Percentiles rank a stretch among this genome's conserved stretches.
Conservation (phyloP, 2,888 invertebrate genomes). For the Nasonia oneida region DNA sequence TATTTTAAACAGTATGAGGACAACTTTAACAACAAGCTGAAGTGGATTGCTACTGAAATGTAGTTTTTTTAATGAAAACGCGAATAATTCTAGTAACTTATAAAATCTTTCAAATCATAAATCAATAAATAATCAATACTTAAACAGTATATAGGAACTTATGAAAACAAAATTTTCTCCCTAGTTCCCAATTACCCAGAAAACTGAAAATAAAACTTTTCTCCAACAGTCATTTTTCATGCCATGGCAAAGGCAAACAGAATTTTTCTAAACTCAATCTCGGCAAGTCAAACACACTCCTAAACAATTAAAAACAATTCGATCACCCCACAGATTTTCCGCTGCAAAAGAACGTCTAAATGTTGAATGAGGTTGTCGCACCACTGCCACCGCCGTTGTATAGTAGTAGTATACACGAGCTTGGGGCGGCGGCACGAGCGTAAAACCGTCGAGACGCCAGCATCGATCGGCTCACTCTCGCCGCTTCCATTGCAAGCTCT, state of each 20-base stretch:
- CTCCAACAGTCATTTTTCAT: not conserved
- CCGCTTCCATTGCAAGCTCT: constrained; percentile 53
- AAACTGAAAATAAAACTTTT: too few relatives aligned
- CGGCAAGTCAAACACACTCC: not conserved
- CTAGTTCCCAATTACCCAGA: too few relatives aligned
- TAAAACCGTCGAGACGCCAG: constrained; percentile 63
- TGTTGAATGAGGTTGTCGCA: constrained; percentile 11
- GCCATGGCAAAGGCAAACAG: not conserved
- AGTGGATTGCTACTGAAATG: too few relatives aligned
- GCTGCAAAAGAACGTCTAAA: not conserved
- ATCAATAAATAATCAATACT: too few relatives aligned
- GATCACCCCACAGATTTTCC: not conserved
- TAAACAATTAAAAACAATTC: not conserved
- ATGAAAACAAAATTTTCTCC: too few relatives aligned
- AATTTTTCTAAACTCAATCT: not conserved
- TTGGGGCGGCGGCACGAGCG: constrained; percentile 12
- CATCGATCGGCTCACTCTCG: constrained; percentile 70
- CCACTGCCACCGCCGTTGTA: not conserved
- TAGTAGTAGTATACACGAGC: constrained; percentile 2
- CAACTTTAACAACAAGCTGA: too few relatives aligned
- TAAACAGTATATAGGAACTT: too few relatives aligned
- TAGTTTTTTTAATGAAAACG: too few relatives aligned
- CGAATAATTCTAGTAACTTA: too few relatives aligned
- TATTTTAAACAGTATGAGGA: not conserved
- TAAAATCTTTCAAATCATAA: too few relatives aligned